phyloP scores from a whole-genome alignment of 2,888 invertebrate genomes.

The Synergus itoensis region DNA sequence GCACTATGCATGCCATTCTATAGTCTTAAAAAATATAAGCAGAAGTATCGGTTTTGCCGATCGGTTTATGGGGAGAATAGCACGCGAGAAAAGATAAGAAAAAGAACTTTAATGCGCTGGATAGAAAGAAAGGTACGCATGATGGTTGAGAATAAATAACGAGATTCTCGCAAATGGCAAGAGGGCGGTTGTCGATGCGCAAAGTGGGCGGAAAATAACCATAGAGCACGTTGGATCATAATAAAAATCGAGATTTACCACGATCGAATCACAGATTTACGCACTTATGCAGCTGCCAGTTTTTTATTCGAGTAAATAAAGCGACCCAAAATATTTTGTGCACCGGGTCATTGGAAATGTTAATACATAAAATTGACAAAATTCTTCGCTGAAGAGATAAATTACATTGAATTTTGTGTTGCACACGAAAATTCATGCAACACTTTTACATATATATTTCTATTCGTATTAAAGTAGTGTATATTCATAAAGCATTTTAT shows the following conservation, averaged over 20 bases:
- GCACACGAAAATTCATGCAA: too few species aligned
- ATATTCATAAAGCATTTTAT: neutral
- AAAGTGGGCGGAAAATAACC: slow-evolving; percentile 56
- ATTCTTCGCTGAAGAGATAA: too few species aligned
- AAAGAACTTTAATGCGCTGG: neutral
- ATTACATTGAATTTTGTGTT: too few species aligned
- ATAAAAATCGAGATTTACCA: slow-evolving; percentile 57
- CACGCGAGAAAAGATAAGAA: slow-evolving; percentile 1
- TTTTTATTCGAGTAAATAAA: neutral
- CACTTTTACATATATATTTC: neutral
- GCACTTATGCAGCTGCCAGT: neutral
- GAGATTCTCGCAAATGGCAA: slow-evolving; percentile 48
- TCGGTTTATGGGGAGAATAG: neutral
- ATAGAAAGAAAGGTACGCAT: neutral
- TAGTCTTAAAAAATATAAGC: neutral
- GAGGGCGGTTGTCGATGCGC: slow-evolving; percentile 54
- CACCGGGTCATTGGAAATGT: too few species aligned
- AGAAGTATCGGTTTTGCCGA: neutral
- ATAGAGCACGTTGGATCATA: slow-evolving; percentile 55
- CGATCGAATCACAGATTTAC: slow-evolving; percentile 45
- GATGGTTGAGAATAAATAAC: slow-evolving; percentile 7
- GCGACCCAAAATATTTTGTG: too few species aligned
- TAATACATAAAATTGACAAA: too few species aligned
- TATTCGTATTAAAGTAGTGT: neutral
- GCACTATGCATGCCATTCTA: neutral